Base-by-base conservation (phyloP, 2,888 invertebrate genomes). In the Coenonympha glycerion region DNA sequence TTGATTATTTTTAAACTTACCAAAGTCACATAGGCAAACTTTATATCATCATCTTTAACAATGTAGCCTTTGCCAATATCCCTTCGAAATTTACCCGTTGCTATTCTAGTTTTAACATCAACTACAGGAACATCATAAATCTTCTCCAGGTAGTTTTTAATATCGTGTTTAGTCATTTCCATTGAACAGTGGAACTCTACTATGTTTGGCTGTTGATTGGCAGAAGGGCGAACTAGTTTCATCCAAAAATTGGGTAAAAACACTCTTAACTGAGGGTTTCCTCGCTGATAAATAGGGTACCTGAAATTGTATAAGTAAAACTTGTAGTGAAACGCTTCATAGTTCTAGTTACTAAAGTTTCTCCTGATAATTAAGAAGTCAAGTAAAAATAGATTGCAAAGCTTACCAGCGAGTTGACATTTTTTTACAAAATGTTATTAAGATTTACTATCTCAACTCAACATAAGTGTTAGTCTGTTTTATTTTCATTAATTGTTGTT, bases 181-280 rank as follows among this genome's bases (percentile, higher is more conserved):
- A 95, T 93, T 6, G 98, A 96, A 63, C 96, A 95, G 42, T 94
- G 90, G 79, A 99, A 99, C 46, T 93, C 90, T 0, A 97, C 95
- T 31, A 93, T 79, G 86, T 98, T 96, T 39, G 91, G 88, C 2
- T 95, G 95, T 60, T 92, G 90, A 24, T 88, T 88, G 15, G 87
- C 79, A 13, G 76, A 59, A 1, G 95, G 92, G 47, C 91, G 89
- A 0, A 98, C 90, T 13, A 98, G 68, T 84, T 98, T 98, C 92
- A 99, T 92, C 96, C 97, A 99, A 82, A 99, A 99, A 76, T 98
- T 96, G 0, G 99, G 98, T 24, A 99, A 83, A 77, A 96, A 97
- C 6, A 98, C 90, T 52, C 98, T 88, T 24, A 96, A 82, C 71
- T 98, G 98, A n/a, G 99, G 98, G 76, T 95, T 95, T 9, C 98